These are phyloP conservation scores for Cosmorhoe ocellata DNA, from an alignment of 2,888 invertebrate genomes.

Conservation along the genomic window DNA sequence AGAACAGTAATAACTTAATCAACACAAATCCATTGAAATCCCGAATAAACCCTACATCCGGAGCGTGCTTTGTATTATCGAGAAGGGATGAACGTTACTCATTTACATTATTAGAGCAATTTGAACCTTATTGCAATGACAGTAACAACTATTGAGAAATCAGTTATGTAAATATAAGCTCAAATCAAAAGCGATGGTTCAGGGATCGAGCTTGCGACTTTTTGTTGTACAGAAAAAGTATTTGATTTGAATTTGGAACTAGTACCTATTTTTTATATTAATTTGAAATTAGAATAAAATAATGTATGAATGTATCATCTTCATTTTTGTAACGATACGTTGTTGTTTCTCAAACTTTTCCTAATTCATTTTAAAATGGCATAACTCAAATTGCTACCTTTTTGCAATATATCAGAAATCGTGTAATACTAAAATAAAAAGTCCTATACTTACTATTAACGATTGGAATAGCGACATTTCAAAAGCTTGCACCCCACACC, in stretches of 20 bases:
- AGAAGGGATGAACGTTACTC: slow-evolving; percentile 53
- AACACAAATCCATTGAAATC: slow-evolving; percentile 52
- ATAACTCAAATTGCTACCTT: too few relatives aligned
- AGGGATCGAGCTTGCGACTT: slow-evolving; percentile 12
- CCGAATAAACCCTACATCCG: slow-evolving; percentile 45
- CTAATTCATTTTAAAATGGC: too few relatives aligned
- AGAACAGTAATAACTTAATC: slow-evolving; percentile 50
- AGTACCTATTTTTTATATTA: background rate
- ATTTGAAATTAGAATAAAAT: too few relatives aligned
- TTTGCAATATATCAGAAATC: too few relatives aligned
- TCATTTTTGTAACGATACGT: too few relatives aligned
- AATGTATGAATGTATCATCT: too few relatives aligned
- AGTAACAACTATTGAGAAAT: slow-evolving; percentile 25
- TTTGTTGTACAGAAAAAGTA: background rate
- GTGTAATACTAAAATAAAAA: too few relatives aligned
- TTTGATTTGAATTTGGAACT: background rate
- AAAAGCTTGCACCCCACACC: slow-evolving; percentile 34
- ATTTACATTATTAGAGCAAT: slow-evolving; percentile 50
- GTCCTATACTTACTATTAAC: too few relatives aligned
- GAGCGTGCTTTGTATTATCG: slow-evolving; percentile 55
- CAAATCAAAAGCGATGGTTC: slow-evolving; percentile 18
- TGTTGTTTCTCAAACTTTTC: background rate
- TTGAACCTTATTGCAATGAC: slow-evolving; percentile 37
- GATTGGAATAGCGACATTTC: background rate
- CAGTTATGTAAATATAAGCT: slow-evolving; percentile 15